Conservation (phyloP, 2,888 invertebrate species). For the Nebria salina region DNA sequence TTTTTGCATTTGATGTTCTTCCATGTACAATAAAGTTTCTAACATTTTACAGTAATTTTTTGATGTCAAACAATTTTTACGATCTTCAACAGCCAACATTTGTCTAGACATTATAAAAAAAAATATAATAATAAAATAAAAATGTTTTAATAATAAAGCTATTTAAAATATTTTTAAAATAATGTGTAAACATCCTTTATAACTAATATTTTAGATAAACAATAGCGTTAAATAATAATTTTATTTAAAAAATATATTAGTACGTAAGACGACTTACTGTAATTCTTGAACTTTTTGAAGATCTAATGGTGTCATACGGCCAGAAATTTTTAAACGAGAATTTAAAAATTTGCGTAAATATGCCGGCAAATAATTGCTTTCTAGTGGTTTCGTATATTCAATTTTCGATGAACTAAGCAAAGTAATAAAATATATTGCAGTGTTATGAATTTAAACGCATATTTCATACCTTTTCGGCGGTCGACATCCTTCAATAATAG, state of each 20-base stretch:
- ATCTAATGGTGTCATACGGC: constrained; percentile 41
- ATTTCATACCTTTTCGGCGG: constrained; percentile 39
- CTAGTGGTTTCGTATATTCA: constrained; percentile 8
- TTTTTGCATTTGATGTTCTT: constrained; percentile 56
- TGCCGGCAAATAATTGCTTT: constrained; percentile 44
- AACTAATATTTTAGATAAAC: too few relatives aligned
- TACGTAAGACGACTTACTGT: constrained; percentile 27
- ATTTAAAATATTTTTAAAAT: not conserved
- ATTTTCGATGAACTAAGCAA: not conserved
- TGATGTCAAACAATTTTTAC: constrained; percentile 47
- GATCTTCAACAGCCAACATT: constrained; percentile 36
- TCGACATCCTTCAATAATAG: constrained; percentile 47
- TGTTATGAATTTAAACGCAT: not conserved
- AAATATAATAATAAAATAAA: not conserved
- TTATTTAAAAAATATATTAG: not conserved
- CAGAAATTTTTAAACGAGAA: constrained; percentile 46
- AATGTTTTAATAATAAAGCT: not conserved
- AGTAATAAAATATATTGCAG: not conserved
- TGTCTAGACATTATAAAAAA: constrained; percentile 40
- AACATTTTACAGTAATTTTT: constrained; percentile 53
- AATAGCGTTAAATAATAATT: too few relatives aligned
- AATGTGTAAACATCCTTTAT: too few relatives aligned
- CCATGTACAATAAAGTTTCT: constrained; percentile 54
- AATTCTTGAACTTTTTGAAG: constrained; percentile 35
- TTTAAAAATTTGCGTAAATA: constrained; percentile 47